Conservation (phyloP, 2,797 vertebrate species). For the Pipistrellus nathusii region DNA sequence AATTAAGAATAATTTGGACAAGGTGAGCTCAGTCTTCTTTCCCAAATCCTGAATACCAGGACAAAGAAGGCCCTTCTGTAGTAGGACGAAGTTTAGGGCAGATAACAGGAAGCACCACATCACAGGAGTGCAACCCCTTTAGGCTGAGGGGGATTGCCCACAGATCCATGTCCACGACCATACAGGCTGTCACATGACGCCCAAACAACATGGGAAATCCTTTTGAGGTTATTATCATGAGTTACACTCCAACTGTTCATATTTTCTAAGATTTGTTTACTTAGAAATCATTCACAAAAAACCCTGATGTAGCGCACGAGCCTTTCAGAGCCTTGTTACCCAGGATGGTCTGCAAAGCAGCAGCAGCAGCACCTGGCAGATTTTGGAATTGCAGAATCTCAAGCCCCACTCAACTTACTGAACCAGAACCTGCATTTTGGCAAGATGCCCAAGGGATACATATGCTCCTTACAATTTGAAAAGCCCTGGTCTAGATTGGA, state of each 20-base stretch:
- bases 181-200: neutral
- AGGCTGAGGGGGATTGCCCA: neutral
- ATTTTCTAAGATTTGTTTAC: conserved; percentile 34
- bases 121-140: neutral
- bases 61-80: neutral
- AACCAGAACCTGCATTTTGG: neutral
- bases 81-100: neutral
- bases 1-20: neutral
- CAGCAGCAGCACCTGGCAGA: neutral
- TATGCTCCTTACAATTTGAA: neutral
- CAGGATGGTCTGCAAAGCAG: neutral
- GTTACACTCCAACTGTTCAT: neutral
- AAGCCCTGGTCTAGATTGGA: neutral
- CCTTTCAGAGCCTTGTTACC: neutral
- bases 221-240: neutral
- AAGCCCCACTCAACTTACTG: neutral
- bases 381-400: neutral
- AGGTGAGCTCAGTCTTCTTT: neutral
- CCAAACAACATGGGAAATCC: neutral
- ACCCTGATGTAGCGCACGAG: neutral
- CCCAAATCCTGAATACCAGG: neutral
- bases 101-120: neutral
- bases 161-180: neutral
- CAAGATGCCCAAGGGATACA: neutral
- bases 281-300: neutral